Percentiles rank a stretch among this genome's conserved stretches.
phyloP scores from a whole-genome alignment of 1,140 invertebrate species.

The Drosophila bocqueti region DNA sequence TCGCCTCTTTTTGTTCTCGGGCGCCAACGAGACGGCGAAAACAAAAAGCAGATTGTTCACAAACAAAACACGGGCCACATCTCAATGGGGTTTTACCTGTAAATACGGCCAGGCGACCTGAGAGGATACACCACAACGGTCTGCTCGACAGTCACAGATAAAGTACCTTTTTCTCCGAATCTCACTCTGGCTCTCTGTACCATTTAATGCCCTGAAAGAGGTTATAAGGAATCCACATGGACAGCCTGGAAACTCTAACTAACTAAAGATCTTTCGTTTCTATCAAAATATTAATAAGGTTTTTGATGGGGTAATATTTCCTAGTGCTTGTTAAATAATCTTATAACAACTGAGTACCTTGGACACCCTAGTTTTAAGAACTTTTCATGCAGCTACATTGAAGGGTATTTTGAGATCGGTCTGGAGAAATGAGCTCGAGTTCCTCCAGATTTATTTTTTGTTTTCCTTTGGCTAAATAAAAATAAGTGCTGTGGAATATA shows the following conservation, averaged over 20 bases:
- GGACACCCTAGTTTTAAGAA: too few relatives aligned
- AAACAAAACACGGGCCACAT: slow-evolving; percentile 78
- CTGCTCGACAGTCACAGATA: slow-evolving; percentile 51
- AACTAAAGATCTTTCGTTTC: neutral
- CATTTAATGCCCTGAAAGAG: neutral
- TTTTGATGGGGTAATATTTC: neutral
- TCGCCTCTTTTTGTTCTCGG: slow-evolving; percentile 35
- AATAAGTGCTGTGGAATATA: slow-evolving; percentile 49
- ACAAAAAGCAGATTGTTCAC: slow-evolving; percentile 80
- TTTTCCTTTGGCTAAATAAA: slow-evolving; percentile 63
- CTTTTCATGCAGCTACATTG: neutral
- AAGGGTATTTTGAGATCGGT: neutral
- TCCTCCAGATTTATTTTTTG: slow-evolving; percentile 12
- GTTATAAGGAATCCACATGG: neutral
- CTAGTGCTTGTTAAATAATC: neutral
- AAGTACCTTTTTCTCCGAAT: slow-evolving; percentile 61
- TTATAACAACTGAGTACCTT: too few relatives aligned
- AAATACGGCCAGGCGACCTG: slow-evolving; percentile 56
- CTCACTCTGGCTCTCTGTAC: neutral
- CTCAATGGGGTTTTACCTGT: slow-evolving; percentile 81
- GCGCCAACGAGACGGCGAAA: slow-evolving; percentile 79
- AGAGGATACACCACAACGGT: slow-evolving; percentile 42
- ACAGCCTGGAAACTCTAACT: neutral
- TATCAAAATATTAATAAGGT: neutral
- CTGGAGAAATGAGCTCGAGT: slow-evolving; percentile 18